These are phyloP conservation scores for Thelaira solivaga DNA, from an alignment of 2,888 invertebrate genomes.

Conservation along the genomic window DNA sequence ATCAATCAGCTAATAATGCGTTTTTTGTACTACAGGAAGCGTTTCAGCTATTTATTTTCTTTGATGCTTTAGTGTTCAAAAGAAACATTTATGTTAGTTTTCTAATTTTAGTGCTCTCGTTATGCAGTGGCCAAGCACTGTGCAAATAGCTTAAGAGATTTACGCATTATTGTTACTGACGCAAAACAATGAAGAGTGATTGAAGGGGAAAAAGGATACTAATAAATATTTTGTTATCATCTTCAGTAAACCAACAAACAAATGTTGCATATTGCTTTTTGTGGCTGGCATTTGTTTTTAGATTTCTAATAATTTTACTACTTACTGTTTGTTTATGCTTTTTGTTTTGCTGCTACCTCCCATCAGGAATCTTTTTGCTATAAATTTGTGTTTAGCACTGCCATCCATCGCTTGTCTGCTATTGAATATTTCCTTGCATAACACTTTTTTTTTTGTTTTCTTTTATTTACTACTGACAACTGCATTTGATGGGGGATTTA, in stretches of 20 bases:
- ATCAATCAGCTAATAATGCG: too few relatives aligned
- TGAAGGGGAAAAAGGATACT: not conserved
- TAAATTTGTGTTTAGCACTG: constrained; percentile 73
- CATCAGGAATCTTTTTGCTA: constrained; percentile 67
- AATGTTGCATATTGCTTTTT: constrained; percentile 62
- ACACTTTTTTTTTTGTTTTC: not conserved
- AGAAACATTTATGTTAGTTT: too few relatives aligned
- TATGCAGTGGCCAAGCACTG: too few relatives aligned
- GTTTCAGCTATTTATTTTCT: too few relatives aligned
- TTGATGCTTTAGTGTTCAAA: too few relatives aligned
- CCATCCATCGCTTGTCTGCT: constrained; percentile 53
- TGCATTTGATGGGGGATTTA: constrained; percentile 45
- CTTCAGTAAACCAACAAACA: constrained; percentile 41
- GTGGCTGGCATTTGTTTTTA: constrained; percentile 56
- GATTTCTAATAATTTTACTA: constrained; percentile 42
- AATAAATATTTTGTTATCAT: not conserved
- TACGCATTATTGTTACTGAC: constrained; percentile 30
- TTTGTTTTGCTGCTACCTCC: not conserved
- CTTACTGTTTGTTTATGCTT: constrained; percentile 1
- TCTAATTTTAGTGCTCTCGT: too few relatives aligned
- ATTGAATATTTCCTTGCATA: not conserved
- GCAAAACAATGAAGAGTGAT: not conserved
- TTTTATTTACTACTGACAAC: not conserved
- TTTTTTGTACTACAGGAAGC: too few relatives aligned
- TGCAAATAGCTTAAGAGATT: too few relatives aligned